Base-by-base conservation (phyloP, 2,113 vertebrate genomes). In the Hippocampus mohnikei region DNA sequence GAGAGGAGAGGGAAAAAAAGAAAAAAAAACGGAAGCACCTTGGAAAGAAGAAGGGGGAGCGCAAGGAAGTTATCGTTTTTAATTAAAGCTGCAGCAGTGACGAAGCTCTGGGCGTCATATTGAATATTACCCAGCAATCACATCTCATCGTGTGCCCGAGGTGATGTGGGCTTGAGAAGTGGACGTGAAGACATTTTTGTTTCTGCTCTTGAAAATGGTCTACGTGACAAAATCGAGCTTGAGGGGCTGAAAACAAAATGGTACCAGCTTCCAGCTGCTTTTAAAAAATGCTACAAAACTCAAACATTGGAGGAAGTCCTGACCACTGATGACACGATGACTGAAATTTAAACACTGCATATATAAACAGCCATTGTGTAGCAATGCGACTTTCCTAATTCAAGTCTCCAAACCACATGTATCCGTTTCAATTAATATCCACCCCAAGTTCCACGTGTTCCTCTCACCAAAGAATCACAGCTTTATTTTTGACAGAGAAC, bases 71-170 rank as follows among this genome's bases (percentile, higher is more conserved):
- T 79, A 75, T 66, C 79, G 73, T 67, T 76, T 74, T 72, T 83
- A 76, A 85, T 86, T 86, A 84, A 79, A 78, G 72, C n/a, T 2
- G 42, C 63, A 53, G 67, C 27, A 21, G 58, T 52, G 33, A 83
- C 53, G 46, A 74, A 81, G 75, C 76, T 83, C 61, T 12, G 18
- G 78, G 69, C 46, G 23, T 63, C 69, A 79, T 87, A 44, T 81
- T 72, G 41, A 83, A 82, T 74, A 74, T 65, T 48, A 70, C 27
- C 46, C 58, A 16, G 42, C 53, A 59, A 73, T 76, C 70, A 68
- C 71, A 76, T 79, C 52, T 78, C 71, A 74, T 74, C 83, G 71
- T 63, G 60, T 67, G 67, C 64, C 48, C 3, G 69, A 37, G 74
- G 60, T 68, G 74, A 70, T 55, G 62, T 8, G 44, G 20, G 71